Evolutionary conservation across 2,113 vertebrate species (phyloP).

Genomic region (Danionella cerebrum): DNA sequence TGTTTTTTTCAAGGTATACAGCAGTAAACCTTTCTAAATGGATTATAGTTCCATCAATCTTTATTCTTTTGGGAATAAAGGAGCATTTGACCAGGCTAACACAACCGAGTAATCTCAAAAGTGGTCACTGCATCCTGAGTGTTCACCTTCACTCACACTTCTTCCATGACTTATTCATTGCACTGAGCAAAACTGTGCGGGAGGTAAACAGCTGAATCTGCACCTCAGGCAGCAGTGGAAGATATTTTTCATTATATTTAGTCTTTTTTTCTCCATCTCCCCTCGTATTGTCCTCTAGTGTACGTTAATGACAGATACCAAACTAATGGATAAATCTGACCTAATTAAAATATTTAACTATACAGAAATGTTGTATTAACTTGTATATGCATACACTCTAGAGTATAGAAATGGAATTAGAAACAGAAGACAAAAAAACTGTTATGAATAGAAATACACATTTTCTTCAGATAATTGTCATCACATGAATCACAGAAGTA

Average conservation of each 20-base stretch:
- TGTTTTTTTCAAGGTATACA: too few relatives aligned
- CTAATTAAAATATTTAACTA: too few relatives aligned
- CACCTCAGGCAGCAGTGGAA: background rate
- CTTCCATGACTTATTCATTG: constrained; percentile 55
- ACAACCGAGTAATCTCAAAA: background rate
- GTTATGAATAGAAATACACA: too few relatives aligned
- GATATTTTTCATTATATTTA: background rate
- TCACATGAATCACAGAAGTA: too few relatives aligned
- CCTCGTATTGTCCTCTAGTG: background rate
- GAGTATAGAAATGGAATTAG: too few relatives aligned
- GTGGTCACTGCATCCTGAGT: constrained; percentile 23
- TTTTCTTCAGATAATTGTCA: too few relatives aligned
- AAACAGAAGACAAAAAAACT: too few relatives aligned
- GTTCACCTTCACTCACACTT: constrained; percentile 41
- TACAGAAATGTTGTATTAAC: too few relatives aligned
- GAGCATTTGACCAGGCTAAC: constrained; percentile 9
- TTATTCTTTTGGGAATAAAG: background rate
- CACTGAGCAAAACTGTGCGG: constrained; percentile 19
- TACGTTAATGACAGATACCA: background rate
- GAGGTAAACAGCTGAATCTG: constrained; percentile 7
- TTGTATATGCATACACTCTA: too few relatives aligned
- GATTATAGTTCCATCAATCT: background rate
- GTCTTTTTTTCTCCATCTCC: background rate
- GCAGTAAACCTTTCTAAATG: too few relatives aligned
- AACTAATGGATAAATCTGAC: too few relatives aligned